Evolutionary conservation across 2,888 invertebrate species (phyloP), one percentile per base, ranked within the genome.

Genomic region (Ypsolopha scabrella): DNA sequence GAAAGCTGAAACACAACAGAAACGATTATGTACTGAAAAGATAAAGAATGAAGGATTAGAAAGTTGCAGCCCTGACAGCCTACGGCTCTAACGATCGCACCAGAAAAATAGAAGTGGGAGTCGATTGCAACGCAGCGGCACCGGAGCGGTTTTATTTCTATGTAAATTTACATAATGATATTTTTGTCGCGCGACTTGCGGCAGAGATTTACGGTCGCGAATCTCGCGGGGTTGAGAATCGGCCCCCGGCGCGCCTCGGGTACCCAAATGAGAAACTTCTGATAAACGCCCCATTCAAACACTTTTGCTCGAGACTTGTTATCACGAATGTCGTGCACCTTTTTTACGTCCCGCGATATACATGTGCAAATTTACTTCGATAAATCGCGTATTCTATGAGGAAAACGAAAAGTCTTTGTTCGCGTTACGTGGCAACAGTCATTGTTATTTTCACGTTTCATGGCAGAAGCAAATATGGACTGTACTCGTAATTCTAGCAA

Each of bases 131-230:
- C 52, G 60, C 63, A 61, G 45, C 41, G 36, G 43, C 51, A 38
- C 35, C 51, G 45, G 35, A 47, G 62, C 64, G 60, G 64, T 74
- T 75, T 82, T 80, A 83, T 82, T 80, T 77, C 78, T 73, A 75
- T 75, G 75, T 67, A 75, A 79, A 85, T 85, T 79, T 75, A 70
- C 76, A 77, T 85, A 83, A 82, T 82, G 78, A 81, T 80, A 82
- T 80, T 85, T 85, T 81, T 82, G 81, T 79, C 80, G 80, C 75
- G 68, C 69, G 67, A 74, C 70, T 77, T 70, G 72, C 63, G 74
- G 69, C 59, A 47, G 65, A 73, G 80, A 80, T 81, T 80, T 80
- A 81, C 70, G 67, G 67, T 66, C 56, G 60, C 58, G 48, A 52
- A 63, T 62, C 67, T 64, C 65, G 57, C 55, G 67, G 54, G 47